Evolutionary conservation across 2,888 invertebrate species (phyloP).

Genomic region (Ennomos quercinarius): DNA sequence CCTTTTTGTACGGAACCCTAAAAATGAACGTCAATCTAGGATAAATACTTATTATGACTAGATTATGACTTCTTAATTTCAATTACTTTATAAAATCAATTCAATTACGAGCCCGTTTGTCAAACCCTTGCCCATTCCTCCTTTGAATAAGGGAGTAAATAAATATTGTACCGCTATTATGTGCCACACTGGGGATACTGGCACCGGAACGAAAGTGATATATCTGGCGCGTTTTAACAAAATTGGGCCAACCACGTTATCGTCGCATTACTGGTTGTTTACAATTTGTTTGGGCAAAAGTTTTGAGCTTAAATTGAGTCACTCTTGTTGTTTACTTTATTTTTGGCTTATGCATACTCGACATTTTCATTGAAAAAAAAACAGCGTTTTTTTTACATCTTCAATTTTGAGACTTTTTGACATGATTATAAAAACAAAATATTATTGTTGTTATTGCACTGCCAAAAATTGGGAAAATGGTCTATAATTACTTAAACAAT

Average conservation of each 20-base stretch:
- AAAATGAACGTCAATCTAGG: too few relatives aligned
- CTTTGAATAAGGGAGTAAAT: slow-evolving; percentile 20
- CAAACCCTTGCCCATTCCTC: slow-evolving; percentile 18
- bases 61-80: slow-evolving; percentile 14
- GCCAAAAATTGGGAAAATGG: too few relatives aligned
- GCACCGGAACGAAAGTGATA: slow-evolving; percentile 56
- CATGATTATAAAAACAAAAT: too few relatives aligned
- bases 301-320: slow-evolving; percentile 37
- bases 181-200: slow-evolving; percentile 7
- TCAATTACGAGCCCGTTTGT: slow-evolving; percentile 29
- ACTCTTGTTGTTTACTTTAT: neutral
- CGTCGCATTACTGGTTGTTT: slow-evolving; percentile 56
- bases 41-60: too few relatives aligned
- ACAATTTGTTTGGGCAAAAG: slow-evolving; percentile 50
- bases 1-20: too few relatives aligned
- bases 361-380: neutral
- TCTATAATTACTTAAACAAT: too few relatives aligned
- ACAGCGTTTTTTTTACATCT: too few relatives aligned
- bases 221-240: slow-evolving; percentile 45
- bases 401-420: neutral
- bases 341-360: neutral
- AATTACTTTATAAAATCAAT: slow-evolving; percentile 28
- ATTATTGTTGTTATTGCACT: too few relatives aligned
- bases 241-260: slow-evolving; percentile 55
- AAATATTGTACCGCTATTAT: slow-evolving; percentile 21